Evolutionary conservation across 2,888 invertebrate genomes (phyloP), one percentile per base, ranked within the genome.

Genomic region (Labia minor): DNA sequence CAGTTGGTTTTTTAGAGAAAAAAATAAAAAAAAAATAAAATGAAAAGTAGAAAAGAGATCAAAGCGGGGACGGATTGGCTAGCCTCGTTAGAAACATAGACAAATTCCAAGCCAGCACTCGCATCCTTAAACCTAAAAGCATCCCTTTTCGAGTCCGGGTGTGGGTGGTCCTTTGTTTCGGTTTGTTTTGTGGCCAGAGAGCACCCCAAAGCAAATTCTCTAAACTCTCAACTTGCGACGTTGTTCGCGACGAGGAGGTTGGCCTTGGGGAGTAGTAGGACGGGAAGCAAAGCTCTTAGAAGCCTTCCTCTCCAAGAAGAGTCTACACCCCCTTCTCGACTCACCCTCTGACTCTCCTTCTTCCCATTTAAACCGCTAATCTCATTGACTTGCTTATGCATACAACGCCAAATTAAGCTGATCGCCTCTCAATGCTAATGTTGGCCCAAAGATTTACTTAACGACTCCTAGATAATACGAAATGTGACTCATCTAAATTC

Each of bases 191-290:
- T 49, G 49, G 49, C 49, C 49, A 49, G 49, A 49, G n/a, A 49
- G 49, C 49, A 49, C 49, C 49, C 49, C 49, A 49, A 49, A 49
- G 49, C 49, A 49, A 49, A 49, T 49, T 49, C 49, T 49, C 49
- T 49, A 49, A 11, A 49, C n/a, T 49, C 49, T 4, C 16, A 49
- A 49, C 16, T 49, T 16, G 49, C 49, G 16, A 49, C 49, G 16
- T 49, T 49, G 49, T 49, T n/a, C n/a, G 49, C n/a, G 49, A 49
- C 49, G 49, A 3, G 49, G 49, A 49, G 49, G 49, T 11, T 11
- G 2, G 49, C 6, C 6, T 3, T n/a, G 49, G n/a, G 49, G 49
- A 14, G 4, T 4, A 14, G 49, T 3, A 4, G 49, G 14, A 26
- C 3, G 3, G 26, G 8, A 8, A 26, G 26, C 26, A 26, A 49